Evolutionary conservation across 2,888 invertebrate genomes (phyloP).

Genomic region (Acleris emargana): DNA sequence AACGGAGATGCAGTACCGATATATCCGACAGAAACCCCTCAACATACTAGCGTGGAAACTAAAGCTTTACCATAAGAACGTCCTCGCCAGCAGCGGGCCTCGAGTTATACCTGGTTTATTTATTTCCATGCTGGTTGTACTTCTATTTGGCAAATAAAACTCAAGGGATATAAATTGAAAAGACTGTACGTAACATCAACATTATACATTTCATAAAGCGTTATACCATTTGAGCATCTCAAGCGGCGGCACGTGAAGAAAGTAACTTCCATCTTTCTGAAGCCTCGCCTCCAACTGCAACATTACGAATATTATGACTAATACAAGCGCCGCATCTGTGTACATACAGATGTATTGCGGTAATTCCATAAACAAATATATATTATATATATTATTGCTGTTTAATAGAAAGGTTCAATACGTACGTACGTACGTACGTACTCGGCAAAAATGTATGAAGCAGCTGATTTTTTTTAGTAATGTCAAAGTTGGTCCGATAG

Average conservation of each 20-base stretch:
- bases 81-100: slow-evolving; percentile 37
- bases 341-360: no score
- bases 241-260: slow-evolving; percentile 66
- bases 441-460: no score
- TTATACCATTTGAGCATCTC: slow-evolving; percentile 52
- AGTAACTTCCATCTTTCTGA: slow-evolving; percentile 59
- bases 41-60: slow-evolving; percentile 66
- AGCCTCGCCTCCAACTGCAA: slow-evolving; percentile 66
- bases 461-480: no score
- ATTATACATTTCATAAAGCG: slow-evolving; percentile 38
- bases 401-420: no score
- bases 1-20: slow-evolving; percentile 59
- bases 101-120: slow-evolving; percentile 24
- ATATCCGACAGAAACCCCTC: slow-evolving; percentile 56
- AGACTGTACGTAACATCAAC: not conserved
- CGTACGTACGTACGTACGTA: no score
- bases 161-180: not conserved
- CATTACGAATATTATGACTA: slow-evolving; percentile 11
- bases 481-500: no score
- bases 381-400: no score
- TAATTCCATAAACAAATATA: no score
- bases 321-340: not conserved
- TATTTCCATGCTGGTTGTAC: slow-evolving; percentile 1
- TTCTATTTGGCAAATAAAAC: not conserved
- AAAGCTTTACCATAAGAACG: slow-evolving; percentile 46